Base-by-base conservation (phyloP, 2,888 invertebrate genomes). In the Tinea semifulvella region DNA sequence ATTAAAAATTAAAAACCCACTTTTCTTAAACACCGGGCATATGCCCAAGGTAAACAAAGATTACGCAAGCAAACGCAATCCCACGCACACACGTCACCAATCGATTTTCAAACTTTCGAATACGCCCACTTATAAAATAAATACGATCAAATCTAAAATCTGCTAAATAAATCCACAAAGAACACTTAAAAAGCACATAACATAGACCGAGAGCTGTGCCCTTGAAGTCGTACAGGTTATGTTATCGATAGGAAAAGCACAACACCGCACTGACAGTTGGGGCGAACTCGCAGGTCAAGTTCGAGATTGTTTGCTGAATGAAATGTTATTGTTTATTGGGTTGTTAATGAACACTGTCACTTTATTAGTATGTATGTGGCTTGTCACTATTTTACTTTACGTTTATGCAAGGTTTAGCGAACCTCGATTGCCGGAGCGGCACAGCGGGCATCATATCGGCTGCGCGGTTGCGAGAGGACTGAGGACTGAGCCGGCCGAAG, bases 71-170 rank as follows among this genome's bases (percentile, higher is more conserved):
- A 76, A 80, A 79, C 66, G 68, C 63, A 76, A 77, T 75, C 77
- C 76, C 74, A 80, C 77, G 77, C 75, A 77, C 75, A 69, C 73
- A 76, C 79, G 74, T 73, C 70, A 71, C 69, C 73, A 63, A 80
- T 80, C 79, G 79, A 79, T 80, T 79, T 69, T 74, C 62, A 77
- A 80, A 77, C 75, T 80, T 79, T 79, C 72, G 73, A 77, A 75
- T 74, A 76, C 77, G 76, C 77, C 77, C 76, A 75, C 79, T 68
- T 68, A 68, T 56, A 18, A 18, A 18, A 40, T 22, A 40, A 40
- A 40, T 14, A 14, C 14, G 14, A 40, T 40, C 20, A 17, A 22
- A 13, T 40, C 20, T 14, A 20, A 40, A 40, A 40, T 19, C n/a
- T 11, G 11, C 40, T 14, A 22, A 22, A 13, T 22, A 40, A 56